Conservation (phyloP, 2,113 vertebrate species). For the Canis aureus region DNA sequence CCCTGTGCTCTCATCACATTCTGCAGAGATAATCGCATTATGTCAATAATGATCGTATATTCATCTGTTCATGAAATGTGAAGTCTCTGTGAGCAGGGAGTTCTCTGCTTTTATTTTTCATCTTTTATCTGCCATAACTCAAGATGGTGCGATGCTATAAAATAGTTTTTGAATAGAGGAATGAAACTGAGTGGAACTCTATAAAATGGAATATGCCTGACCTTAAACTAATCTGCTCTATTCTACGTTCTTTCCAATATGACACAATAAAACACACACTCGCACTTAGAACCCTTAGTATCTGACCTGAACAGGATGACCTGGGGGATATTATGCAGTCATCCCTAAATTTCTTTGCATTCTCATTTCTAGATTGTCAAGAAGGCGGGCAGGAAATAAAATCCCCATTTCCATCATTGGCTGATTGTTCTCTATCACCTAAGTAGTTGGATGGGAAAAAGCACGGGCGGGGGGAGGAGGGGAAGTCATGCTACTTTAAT, state of each 20-base stretch:
- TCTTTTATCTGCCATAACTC: not conserved
- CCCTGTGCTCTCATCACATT: not conserved
- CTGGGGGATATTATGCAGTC: not conserved
- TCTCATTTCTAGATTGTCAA: conserved; percentile 28
- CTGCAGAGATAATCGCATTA: not conserved
- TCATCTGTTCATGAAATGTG: not conserved
- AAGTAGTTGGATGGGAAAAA: not conserved
- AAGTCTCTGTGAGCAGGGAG: conserved; percentile 1
- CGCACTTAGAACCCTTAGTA: not conserved
- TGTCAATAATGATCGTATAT: not conserved
- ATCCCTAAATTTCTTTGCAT: conserved; percentile 11
- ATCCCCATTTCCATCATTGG: not conserved
- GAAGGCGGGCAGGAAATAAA: not conserved
- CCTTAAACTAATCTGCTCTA: not conserved
- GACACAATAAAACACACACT: not conserved
- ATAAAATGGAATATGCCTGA: not conserved
- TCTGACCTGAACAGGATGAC: conserved; percentile 51
- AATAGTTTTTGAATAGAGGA: conserved; percentile 11
- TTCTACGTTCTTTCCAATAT: not conserved
- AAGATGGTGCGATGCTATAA: not conserved
- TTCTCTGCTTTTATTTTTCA: not conserved
- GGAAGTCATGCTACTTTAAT: not conserved
- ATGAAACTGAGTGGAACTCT: conserved; percentile 2
- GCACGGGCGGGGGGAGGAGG: not conserved
- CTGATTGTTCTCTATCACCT: not conserved